Evolutionary conservation across 2,113 vertebrate species (phyloP).

Genomic region (Phylloscopus trochilus): DNA sequence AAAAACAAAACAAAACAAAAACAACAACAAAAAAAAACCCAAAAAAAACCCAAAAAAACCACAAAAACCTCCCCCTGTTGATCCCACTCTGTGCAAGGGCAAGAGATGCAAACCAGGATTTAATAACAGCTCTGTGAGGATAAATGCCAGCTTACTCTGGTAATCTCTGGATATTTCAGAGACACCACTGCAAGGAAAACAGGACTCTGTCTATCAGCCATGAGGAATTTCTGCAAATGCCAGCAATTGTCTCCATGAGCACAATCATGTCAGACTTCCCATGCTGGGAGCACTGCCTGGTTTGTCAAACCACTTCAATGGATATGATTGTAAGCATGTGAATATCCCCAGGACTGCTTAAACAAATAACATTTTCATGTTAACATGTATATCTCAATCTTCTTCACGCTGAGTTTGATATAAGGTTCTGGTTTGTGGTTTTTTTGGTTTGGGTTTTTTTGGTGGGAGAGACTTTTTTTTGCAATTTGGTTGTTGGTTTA

Average conservation of each 20-base stretch:
- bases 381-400: not conserved
- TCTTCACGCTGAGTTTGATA: not conserved
- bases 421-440: not conserved
- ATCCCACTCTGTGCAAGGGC: not conserved
- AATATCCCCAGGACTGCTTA: not conserved
- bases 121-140: not conserved
- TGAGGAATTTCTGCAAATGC: not conserved
- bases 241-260: not conserved
- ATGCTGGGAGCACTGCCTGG: not conserved
- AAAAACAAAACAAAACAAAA: no score
- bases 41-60: no score
- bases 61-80: no score
- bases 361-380: not conserved
- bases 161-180: not conserved
- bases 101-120: not conserved
- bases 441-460: not conserved
- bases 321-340: not conserved
- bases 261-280: not conserved
- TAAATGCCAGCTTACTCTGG: not conserved
- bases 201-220: not conserved
- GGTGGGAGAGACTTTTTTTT: not conserved
- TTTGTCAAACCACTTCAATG: not conserved
- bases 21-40: no score
- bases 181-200: not conserved
- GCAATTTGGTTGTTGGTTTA: not conserved